phyloP scores from a whole-genome alignment of 1,140 invertebrate species.

The Linepithema humile region DNA sequence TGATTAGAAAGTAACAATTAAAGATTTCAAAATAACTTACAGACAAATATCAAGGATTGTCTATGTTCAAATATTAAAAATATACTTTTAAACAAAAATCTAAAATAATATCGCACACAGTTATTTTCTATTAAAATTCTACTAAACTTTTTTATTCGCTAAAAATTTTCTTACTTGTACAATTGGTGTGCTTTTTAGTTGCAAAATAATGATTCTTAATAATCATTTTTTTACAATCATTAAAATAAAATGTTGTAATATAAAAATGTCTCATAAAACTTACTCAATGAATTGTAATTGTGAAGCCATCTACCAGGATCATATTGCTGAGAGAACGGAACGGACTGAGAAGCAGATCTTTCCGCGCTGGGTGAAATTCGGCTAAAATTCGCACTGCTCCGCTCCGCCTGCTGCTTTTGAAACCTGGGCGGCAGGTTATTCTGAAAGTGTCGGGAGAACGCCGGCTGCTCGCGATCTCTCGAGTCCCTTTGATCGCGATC shows the following conservation, averaged over 20 bases:
- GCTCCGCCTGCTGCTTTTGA: conserved; percentile 89
- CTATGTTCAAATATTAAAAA: background rate
- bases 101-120: no score
- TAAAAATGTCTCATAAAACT: conserved; percentile 56
- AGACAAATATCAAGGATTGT: background rate
- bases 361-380: conserved; percentile 80
- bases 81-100: background rate
- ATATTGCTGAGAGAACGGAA: conserved; percentile 84
- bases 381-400: conserved; percentile 79
- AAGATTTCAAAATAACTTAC: background rate
- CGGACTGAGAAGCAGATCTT: conserved; percentile 72
- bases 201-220: no score
- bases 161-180: no score
- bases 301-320: conserved; percentile 82
- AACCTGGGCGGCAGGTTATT: conserved; percentile 94
- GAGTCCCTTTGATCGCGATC: conserved; percentile 80
- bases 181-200: no score
- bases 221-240: no score
- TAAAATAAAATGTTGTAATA: no score
- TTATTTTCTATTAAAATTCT: no score
- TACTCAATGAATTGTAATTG: conserved; percentile 78
- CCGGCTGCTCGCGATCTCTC: conserved; percentile 81
- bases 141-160: no score
- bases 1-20: background rate
- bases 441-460: conserved; percentile 90